Percentiles rank a stretch among this genome's conserved stretches.
phyloP scores from a whole-genome alignment of 1,140 invertebrate genomes.

The Andricus grossulariae region DNA sequence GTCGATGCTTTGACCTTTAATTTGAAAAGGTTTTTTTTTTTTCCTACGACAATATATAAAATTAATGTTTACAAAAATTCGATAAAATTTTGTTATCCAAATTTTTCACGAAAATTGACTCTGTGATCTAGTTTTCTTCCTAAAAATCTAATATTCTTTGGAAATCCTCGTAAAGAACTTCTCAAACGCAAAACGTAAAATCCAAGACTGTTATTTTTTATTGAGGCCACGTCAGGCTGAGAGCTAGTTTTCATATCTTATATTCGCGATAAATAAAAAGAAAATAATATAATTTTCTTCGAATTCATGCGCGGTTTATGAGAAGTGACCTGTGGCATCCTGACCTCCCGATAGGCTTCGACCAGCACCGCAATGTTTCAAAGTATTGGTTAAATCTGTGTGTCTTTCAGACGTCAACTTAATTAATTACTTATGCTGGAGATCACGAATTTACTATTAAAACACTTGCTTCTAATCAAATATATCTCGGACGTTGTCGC shows the following conservation, averaged over 20 bases:
- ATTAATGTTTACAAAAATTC: slow-evolving; percentile 8
- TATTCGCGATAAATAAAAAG: slow-evolving; percentile 9
- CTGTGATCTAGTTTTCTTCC: slow-evolving; percentile 40
- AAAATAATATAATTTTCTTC: slow-evolving; percentile 39
- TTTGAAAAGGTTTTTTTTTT: no score
- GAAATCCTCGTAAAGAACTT: slow-evolving; percentile 26
- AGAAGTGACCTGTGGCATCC: slow-evolving; percentile 46
- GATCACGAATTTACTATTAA: not conserved
- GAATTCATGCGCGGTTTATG: slow-evolving; percentile 35
- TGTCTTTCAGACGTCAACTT: slow-evolving; percentile 6
- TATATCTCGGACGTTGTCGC: not conserved
- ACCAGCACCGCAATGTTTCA: slow-evolving; percentile 42
- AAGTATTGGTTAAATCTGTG: slow-evolving; percentile 30
- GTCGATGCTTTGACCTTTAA: no score
- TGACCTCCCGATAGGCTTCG: slow-evolving; percentile 61
- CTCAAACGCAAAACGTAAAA: not conserved
- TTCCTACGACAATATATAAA: no score
- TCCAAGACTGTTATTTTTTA: not conserved
- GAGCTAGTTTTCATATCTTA: slow-evolving; percentile 8
- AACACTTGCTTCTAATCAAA: not conserved
- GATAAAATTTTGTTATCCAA: slow-evolving; percentile 40
- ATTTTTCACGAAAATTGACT: slow-evolving; percentile 29
- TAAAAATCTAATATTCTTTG: slow-evolving; percentile 24
- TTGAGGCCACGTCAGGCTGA: not conserved
- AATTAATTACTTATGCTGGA: slow-evolving; percentile 18